phyloP scores from a whole-genome alignment of 1,140 invertebrate genomes.

The Penaeus chinensis region DNA sequence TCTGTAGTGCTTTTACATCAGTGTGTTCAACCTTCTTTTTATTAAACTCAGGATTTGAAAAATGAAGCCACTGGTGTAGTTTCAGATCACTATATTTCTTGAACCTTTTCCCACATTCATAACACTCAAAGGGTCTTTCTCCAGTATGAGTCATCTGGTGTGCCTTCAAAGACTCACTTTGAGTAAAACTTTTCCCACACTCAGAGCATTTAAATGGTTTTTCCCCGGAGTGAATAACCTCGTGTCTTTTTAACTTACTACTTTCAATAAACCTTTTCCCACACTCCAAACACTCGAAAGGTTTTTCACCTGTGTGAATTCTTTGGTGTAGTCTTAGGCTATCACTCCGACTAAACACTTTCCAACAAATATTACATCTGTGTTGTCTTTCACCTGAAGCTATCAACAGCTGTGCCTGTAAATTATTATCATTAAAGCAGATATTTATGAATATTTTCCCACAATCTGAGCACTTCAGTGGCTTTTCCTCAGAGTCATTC shows the following conservation, averaged over 20 bases:
- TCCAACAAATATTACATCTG: not conserved
- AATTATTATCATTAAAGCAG: too few relatives aligned
- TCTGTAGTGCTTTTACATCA: too few relatives aligned
- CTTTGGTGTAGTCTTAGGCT: not conserved
- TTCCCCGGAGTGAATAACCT: not conserved
- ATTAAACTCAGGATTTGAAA: too few relatives aligned
- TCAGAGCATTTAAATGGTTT: slow-evolving; percentile 12
- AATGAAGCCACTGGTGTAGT: too few relatives aligned
- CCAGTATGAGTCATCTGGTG: slow-evolving; percentile 1
- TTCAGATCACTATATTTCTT: not conserved
- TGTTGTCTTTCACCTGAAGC: too few relatives aligned
- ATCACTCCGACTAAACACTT: not conserved
- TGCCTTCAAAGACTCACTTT: not conserved
- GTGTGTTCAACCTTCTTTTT: too few relatives aligned
- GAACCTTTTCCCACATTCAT: not conserved
- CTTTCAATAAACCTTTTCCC: slow-evolving; percentile 16
- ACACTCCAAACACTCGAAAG: not conserved
- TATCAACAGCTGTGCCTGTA: too few relatives aligned
- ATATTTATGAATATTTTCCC: too few relatives aligned
- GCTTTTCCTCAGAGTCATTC: too few relatives aligned
- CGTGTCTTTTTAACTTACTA: not conserved
- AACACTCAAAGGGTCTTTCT: slow-evolving; percentile 19
- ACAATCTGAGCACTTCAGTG: too few relatives aligned
- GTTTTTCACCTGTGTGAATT: slow-evolving; percentile 10
- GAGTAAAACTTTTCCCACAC: not conserved